Conservation (phyloP, 2,797 vertebrate genomes). For the Pangasius sanitwongsei region DNA sequence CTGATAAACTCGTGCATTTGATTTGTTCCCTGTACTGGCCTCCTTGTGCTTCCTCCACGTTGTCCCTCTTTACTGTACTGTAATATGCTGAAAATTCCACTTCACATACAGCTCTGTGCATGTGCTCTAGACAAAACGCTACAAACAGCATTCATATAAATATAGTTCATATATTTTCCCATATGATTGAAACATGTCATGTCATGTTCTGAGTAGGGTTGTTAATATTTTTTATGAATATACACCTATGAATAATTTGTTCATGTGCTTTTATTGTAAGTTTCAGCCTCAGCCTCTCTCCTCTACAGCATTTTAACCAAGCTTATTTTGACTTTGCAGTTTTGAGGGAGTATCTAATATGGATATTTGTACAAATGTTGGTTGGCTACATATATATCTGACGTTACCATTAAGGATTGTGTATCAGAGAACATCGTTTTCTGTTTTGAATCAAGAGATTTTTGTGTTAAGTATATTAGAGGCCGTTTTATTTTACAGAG, state of each 20-base stretch:
- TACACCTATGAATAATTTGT: constrained; percentile 34
- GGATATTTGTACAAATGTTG: background rate
- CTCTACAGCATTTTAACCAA: background rate
- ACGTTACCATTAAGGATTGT: background rate
- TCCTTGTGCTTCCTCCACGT: background rate
- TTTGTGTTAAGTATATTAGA: background rate
- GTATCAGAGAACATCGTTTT: background rate
- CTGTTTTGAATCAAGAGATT: background rate
- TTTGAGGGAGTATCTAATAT: background rate
- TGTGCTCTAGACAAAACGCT: constrained; percentile 66
- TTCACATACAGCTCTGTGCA: constrained; percentile 79
- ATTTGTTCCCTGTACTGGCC: background rate
- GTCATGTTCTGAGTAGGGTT: constrained; percentile 44
- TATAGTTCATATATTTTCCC: constrained; percentile 43
- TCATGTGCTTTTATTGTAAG: background rate
- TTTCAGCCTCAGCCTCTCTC: background rate
- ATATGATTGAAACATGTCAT: constrained; percentile 34
- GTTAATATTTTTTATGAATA: constrained; percentile 10
- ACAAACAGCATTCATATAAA: constrained; percentile 30
- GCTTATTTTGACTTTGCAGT: background rate
- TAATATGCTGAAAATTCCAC: constrained; percentile 76
- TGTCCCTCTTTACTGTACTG: constrained; percentile 79
- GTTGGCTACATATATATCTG: background rate
- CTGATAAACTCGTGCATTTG: background rate
- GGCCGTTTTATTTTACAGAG: constrained; percentile 9